These are phyloP conservation scores for Scaptomyza polygonia DNA, from an alignment of 2,888 invertebrate species.

Conservation along the genomic window DNA sequence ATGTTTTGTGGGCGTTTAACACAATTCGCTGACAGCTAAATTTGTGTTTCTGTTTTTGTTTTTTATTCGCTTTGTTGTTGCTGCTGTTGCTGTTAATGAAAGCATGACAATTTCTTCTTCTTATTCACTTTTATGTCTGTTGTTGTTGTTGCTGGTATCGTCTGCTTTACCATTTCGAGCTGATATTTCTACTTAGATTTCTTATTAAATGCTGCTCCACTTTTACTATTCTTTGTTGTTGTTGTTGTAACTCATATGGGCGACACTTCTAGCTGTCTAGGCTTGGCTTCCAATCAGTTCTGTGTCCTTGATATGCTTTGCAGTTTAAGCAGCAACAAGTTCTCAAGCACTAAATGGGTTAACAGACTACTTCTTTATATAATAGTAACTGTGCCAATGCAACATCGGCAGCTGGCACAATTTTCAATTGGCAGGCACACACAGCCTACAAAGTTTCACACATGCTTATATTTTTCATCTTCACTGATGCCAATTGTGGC, in stretches of 20 bases:
- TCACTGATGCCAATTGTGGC: slow-evolving; percentile 45
- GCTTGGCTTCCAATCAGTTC: slow-evolving; percentile 24
- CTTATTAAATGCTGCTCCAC: slow-evolving; percentile 72
- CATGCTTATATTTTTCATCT: slow-evolving; percentile 15
- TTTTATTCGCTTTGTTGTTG: slow-evolving; percentile 23
- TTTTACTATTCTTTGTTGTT: slow-evolving; percentile 60
- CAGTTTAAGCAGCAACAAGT: slow-evolving; percentile 26
- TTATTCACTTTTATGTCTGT: slow-evolving; percentile 64
- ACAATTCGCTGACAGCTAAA: slow-evolving; percentile 47
- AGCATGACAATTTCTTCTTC: slow-evolving; percentile 73
- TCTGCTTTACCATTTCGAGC: slow-evolving; percentile 59
- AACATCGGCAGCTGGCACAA: slow-evolving; percentile 44
- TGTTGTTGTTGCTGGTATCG: slow-evolving; percentile 36
- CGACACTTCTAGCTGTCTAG: slow-evolving; percentile 16
- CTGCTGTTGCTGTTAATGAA: slow-evolving; percentile 73
- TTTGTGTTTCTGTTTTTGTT: slow-evolving; percentile 28
- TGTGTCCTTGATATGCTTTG: slow-evolving; percentile 61
- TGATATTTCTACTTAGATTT: slow-evolving; percentile 60
- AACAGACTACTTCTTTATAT: slow-evolving; percentile 42
- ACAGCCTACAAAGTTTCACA: slow-evolving; percentile 47
- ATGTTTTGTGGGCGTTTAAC: slow-evolving; percentile 39
- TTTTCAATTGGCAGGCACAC: slow-evolving; percentile 33
- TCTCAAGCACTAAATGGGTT: slow-evolving; percentile 52
- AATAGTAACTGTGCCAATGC: slow-evolving; percentile 45
- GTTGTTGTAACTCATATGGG: slow-evolving; percentile 13